Evolutionary conservation across 2,888 invertebrate genomes (phyloP).

Genomic region (Stegana nigrithorax): DNA sequence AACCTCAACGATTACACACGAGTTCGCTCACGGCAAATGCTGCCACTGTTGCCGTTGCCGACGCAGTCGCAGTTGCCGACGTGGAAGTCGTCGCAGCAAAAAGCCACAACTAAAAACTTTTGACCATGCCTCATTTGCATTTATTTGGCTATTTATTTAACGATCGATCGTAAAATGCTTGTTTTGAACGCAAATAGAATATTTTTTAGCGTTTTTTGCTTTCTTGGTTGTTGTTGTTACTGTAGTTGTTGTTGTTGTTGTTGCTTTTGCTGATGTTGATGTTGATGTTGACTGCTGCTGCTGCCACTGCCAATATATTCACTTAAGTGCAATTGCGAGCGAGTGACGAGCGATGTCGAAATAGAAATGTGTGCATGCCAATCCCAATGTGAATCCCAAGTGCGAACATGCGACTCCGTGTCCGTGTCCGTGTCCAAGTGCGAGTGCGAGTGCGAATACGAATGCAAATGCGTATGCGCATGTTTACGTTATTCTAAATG

Average conservation of each 20-base stretch:
- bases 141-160: conserved; percentile 64
- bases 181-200: conserved; percentile 38
- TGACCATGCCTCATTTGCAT: conserved; percentile 58
- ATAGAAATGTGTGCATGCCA: conserved; percentile 2
- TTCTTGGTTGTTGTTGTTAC: conserved; percentile 21
- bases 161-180: conserved; percentile 63
- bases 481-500: conserved; percentile 46
- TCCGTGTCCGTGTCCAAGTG: not conserved
- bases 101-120: too few species aligned
- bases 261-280: conserved; percentile 21
- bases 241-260: conserved; percentile 7
- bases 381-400: not conserved
- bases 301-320: too few species aligned
- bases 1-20: conserved; percentile 3
- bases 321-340: conserved; percentile 17
- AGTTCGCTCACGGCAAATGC: too few species aligned
- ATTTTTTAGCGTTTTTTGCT: conserved; percentile 37
- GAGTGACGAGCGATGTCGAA: conserved; percentile 31
- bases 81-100: not conserved
- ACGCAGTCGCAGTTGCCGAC: not conserved
- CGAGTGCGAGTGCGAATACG: too few species aligned
- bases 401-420: not conserved
- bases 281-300: too few species aligned
- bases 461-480: conserved; percentile 19
- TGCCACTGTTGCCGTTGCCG: too few species aligned